These are phyloP conservation scores for Eumacrocentrus americanus DNA, from an alignment of 2,888 invertebrate genomes.

Conservation along the genomic window DNA sequence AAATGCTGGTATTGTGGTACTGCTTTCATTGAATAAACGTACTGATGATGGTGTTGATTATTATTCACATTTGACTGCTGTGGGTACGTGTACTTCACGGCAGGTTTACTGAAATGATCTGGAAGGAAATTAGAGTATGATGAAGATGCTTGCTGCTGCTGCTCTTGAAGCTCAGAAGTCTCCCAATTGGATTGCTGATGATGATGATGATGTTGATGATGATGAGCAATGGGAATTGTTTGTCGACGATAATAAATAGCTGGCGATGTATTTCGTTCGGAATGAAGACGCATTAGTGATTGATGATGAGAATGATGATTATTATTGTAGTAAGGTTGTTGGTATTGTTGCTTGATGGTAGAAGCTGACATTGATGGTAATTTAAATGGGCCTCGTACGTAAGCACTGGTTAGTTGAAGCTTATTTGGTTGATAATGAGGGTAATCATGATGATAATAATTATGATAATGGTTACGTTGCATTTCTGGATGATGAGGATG, in stretches of 20 bases:
- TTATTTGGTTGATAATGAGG: slow-evolving; percentile 15
- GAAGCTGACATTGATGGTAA: background rate
- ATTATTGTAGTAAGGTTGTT: background rate
- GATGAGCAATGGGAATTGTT: background rate
- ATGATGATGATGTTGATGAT: slow-evolving; percentile 23
- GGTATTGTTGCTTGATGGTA: background rate
- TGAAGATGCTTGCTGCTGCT: slow-evolving; percentile 37
- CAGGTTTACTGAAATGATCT: background rate
- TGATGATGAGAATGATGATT: background rate
- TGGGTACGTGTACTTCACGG: background rate
- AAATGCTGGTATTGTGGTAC: background rate
- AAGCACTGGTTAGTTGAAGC: slow-evolving; percentile 14
- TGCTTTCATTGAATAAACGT: background rate
- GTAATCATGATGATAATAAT: slow-evolving; percentile 17
- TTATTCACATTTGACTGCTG: background rate
- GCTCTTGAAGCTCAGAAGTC: slow-evolving; percentile 13
- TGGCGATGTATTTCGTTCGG: background rate
- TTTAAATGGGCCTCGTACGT: slow-evolving; percentile 7
- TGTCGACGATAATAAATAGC: background rate
- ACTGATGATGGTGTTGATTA: background rate
- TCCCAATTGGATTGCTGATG: slow-evolving; percentile 22
- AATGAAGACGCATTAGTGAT: background rate
- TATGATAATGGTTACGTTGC: slow-evolving; percentile 4
- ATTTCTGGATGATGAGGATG: slow-evolving; percentile 36
- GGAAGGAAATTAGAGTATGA: background rate